Conservation (phyloP, 2,113 vertebrate species). For the Oxyruncus cristatus region DNA sequence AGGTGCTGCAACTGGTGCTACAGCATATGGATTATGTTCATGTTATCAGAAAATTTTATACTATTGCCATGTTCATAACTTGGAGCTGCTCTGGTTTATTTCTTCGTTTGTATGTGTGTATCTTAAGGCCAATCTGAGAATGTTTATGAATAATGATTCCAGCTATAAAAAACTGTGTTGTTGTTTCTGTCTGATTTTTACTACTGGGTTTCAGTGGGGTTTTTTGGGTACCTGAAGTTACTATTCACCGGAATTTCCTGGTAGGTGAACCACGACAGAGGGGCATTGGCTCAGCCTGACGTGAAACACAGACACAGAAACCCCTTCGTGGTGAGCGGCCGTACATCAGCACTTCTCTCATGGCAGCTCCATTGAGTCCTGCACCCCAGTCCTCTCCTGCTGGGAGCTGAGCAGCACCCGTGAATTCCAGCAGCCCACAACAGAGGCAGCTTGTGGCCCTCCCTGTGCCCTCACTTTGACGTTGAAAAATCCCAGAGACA, state of each 20-base stretch:
- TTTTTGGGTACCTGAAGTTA: neutral
- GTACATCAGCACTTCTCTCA: rapidly evolving
- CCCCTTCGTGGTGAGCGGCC: rapidly evolving
- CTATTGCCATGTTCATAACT: neutral
- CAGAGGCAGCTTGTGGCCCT: neutral
- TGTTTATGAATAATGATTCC: neutral
- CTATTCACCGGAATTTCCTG: neutral
- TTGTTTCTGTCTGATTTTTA: slow-evolving; percentile 17
- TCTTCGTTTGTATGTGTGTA: neutral
- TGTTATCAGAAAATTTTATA: neutral
- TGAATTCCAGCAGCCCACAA: neutral
- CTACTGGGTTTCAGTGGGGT: neutral
- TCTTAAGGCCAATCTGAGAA: neutral
- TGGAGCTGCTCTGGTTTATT: slow-evolving; percentile 9
- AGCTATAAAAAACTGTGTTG: neutral
- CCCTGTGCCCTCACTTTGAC: rapidly evolving
- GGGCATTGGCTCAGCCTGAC: neutral
- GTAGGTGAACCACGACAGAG: neutral
- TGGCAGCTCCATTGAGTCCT: rapidly evolving
- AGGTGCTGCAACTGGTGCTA: slow-evolving; percentile 18
- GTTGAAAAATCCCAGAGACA: neutral
- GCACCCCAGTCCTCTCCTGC: rapidly evolving
- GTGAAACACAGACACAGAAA: neutral
- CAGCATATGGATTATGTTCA: neutral
- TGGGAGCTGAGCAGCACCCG: rapidly evolving